Percentiles rank a stretch among this genome's conserved stretches.
Conservation (phyloP, 92 coral and sea anemone genomes). For the Montipora capitata region DNA sequence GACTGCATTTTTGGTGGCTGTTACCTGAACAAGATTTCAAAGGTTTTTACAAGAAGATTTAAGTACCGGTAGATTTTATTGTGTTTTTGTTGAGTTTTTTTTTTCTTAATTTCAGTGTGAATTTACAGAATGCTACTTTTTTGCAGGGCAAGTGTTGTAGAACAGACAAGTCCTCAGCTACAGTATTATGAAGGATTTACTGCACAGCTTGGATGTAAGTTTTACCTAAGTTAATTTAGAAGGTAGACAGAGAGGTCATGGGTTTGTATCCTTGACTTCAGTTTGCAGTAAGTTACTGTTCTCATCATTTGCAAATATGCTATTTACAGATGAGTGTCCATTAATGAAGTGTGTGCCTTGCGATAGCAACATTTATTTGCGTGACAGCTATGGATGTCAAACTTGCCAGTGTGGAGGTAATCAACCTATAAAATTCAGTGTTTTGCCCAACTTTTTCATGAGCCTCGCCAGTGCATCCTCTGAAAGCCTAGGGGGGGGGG, state of each 20-base stretch:
- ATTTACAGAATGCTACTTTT: not conserved
- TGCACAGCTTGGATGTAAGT: not conserved
- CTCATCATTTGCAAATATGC: not conserved
- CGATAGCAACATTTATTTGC: not conserved
- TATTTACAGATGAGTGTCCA: constrained; percentile 17
- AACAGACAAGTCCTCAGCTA: not conserved
- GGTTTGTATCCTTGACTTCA: no score
- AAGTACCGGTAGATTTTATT: no score
- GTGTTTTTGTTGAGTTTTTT: no score
- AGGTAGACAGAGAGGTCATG: no score
- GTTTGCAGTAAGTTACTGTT: no score
- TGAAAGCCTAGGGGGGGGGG: no score
- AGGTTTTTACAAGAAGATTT: no score
- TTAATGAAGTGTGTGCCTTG: not conserved
- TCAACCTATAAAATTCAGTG: no score
- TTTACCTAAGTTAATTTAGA: no score
- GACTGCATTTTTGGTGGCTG: no score
- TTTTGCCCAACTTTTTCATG: not conserved
- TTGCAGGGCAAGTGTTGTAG: not conserved
- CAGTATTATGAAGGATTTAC: not conserved
- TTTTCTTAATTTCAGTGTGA: not conserved
- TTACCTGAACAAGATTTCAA: no score
- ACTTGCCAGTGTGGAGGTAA: constrained; percentile 40
- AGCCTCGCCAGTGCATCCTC: no score
- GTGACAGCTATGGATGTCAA: constrained; percentile 37